Evolutionary conservation across 2,888 invertebrate genomes (phyloP).

Genomic region (Drosophila neoperkinsi): DNA sequence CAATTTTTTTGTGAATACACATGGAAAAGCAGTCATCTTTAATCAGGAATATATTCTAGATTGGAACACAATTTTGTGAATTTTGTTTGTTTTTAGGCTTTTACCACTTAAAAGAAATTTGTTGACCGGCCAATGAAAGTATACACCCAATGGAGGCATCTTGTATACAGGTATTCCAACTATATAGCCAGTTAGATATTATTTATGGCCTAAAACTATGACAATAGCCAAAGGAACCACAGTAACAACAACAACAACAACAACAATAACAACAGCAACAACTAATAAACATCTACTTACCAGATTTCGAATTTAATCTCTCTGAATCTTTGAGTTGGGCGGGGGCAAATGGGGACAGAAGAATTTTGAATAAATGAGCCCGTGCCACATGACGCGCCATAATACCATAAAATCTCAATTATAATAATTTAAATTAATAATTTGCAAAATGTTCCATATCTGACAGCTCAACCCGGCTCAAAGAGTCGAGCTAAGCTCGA

Average conservation of each 20-base stretch:
- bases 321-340: background rate
- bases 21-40: background rate
- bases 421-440: slow-evolving; percentile 72
- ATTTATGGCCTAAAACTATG: slow-evolving; percentile 54
- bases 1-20: background rate
- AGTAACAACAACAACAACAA: slow-evolving; percentile 1
- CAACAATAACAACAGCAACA: background rate
- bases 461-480: slow-evolving; percentile 47
- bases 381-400: slow-evolving; percentile 37
- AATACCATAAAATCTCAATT: slow-evolving; percentile 68
- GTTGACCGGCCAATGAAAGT: background rate
- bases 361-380: slow-evolving; percentile 21
- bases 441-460: slow-evolving; percentile 50
- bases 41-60: background rate
- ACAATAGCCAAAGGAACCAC: slow-evolving; percentile 36
- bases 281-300: slow-evolving; percentile 17
- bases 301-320: slow-evolving; percentile 40
- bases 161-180: slow-evolving; percentile 31
- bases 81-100: background rate
- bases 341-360: background rate
- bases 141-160: background rate
- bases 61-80: background rate
- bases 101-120: background rate
- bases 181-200: slow-evolving; percentile 65
- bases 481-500: background rate